These are phyloP conservation scores for Drosophila rubida DNA, from an alignment of 2,888 invertebrate genomes.

Conservation along the genomic window DNA sequence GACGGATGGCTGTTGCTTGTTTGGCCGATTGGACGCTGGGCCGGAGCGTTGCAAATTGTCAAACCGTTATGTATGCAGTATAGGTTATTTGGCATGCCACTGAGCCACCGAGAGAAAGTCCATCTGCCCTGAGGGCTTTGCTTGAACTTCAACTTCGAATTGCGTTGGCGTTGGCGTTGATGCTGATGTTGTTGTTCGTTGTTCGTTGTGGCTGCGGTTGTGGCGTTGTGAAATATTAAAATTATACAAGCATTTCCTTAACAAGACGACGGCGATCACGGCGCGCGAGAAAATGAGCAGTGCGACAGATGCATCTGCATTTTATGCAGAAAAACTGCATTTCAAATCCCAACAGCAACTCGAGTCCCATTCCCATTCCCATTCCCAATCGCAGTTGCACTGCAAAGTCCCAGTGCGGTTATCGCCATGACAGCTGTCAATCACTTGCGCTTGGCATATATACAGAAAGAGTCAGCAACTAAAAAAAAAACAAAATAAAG, in stretches of 20 bases:
- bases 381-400: slow-evolving; percentile 18
- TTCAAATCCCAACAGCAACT: slow-evolving; percentile 24
- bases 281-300: slow-evolving; percentile 73
- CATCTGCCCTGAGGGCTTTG: slow-evolving; percentile 30
- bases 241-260: slow-evolving; percentile 68
- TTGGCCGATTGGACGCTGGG: not conserved
- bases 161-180: slow-evolving; percentile 58
- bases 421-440: slow-evolving; percentile 81
- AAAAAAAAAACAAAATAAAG: slow-evolving; percentile 13
- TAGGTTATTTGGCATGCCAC: slow-evolving; percentile 1
- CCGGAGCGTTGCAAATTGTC: slow-evolving; percentile 71
- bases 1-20: not conserved
- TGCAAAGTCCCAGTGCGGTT: slow-evolving; percentile 70
- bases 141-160: slow-evolving; percentile 30
- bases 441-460: slow-evolving; percentile 42
- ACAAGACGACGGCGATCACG: slow-evolving; percentile 46
- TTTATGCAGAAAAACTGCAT: slow-evolving; percentile 58
- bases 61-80: slow-evolving; percentile 66
- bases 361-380: slow-evolving; percentile 6
- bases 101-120: slow-evolving; percentile 41
- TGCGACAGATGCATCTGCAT: slow-evolving; percentile 72
- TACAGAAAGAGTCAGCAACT: no score
- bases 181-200: slow-evolving; percentile 72
- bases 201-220: slow-evolving; percentile 47
- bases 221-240: slow-evolving; percentile 79